Percentiles rank a stretch among this genome's conserved stretches.
These are phyloP conservation scores for Melitaea athalia DNA, from an alignment of 2,888 invertebrate genomes.

Conservation along the genomic window DNA sequence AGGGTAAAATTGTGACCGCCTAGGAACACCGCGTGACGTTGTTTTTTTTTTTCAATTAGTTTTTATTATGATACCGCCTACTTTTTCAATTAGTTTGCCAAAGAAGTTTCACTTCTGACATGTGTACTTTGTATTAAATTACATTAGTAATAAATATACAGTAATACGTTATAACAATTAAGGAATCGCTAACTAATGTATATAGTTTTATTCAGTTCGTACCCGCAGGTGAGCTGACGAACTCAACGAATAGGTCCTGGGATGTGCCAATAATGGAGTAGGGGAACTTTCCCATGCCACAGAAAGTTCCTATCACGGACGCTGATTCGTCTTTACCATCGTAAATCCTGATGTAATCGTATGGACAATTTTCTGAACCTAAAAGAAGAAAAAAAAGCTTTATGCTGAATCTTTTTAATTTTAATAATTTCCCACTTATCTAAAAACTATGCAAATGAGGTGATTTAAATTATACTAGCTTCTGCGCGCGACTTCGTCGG, in stretches of 20 bases:
- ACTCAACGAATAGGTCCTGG: conserved; percentile 93
- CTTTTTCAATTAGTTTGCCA: too few species aligned
- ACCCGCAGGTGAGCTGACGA: conserved; percentile 94
- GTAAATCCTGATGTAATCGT: conserved; percentile 94
- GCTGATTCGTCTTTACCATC: conserved; percentile 94
- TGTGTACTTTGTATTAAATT: too few species aligned
- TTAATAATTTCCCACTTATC: too few species aligned
- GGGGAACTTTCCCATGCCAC: conserved; percentile 96
- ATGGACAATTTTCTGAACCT: conserved; percentile 93
- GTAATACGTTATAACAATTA: conserved; percentile 23
- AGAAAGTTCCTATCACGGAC: conserved; percentile 94
- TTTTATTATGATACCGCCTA: too few species aligned
- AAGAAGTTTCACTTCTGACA: too few species aligned
- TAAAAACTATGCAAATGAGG: too few species aligned
- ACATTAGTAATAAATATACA: conserved; percentile 24
- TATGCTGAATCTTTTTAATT: neutral
- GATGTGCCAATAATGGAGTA: conserved; percentile 97
- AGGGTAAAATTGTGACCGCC: too few species aligned
- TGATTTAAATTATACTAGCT: too few species aligned
- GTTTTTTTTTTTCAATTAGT: too few species aligned
- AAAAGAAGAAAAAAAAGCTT: conserved; percentile 34
- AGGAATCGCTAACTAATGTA: conserved; percentile 8
- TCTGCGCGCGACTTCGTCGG: too few species aligned
- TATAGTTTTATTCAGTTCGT: conserved; percentile 35
- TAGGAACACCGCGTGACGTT: too few species aligned